phyloP scores from a whole-genome alignment of 1,140 invertebrate species.

The Metopolophium dirhodum region DNA sequence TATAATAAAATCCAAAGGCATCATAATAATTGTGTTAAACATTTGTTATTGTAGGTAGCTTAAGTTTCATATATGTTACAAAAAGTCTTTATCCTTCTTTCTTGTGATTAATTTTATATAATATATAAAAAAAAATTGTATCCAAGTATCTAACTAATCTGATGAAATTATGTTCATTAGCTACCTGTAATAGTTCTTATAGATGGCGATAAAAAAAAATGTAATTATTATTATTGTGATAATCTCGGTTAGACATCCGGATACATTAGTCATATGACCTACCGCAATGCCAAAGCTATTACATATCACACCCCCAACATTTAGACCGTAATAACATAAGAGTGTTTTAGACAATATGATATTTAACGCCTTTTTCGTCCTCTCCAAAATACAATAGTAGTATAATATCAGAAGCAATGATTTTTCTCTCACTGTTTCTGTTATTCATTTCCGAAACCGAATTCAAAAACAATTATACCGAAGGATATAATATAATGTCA shows the following conservation, averaged over 20 bases:
- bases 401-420: conserved; percentile 30
- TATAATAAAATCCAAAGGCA: not conserved
- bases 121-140: not conserved
- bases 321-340: not conserved
- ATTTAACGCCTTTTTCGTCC: conserved; percentile 49
- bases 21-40: not conserved
- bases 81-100: not conserved
- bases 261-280: conserved; percentile 43
- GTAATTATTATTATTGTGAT: conserved; percentile 46
- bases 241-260: conserved; percentile 28
- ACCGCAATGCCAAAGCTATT: conserved; percentile 46
- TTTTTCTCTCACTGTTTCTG: not conserved
- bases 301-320: conserved; percentile 44
- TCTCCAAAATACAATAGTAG: conserved; percentile 25
- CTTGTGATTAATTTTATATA: not conserved
- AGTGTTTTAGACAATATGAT: conserved; percentile 43
- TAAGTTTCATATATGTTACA: not conserved
- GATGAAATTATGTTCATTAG: conserved; percentile 22
- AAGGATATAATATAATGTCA: conserved; percentile 21
- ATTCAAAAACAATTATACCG: conserved; percentile 46
- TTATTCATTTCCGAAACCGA: conserved; percentile 40
- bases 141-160: not conserved
- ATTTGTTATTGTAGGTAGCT: not conserved
- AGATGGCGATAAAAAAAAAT: conserved; percentile 27
- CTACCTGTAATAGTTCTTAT: not conserved